phyloP scores from a whole-genome alignment of 64 coral and sea anemone species.

The Porites lutea region DNA sequence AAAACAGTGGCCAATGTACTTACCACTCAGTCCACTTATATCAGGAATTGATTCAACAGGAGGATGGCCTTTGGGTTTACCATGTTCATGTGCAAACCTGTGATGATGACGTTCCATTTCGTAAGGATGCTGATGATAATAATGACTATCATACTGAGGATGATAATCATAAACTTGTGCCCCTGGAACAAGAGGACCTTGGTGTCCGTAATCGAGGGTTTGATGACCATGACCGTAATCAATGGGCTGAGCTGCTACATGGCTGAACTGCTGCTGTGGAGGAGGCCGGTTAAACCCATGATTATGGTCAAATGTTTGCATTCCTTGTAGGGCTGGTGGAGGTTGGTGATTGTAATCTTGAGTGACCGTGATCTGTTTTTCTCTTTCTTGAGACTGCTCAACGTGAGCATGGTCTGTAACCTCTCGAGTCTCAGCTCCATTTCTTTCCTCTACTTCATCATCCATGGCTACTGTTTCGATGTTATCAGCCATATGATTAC shows the following conservation, averaged over 20 bases:
- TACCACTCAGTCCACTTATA: slow-evolving; percentile 43
- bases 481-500: slow-evolving; percentile 70
- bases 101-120: slow-evolving; percentile 59
- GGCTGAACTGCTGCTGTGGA: slow-evolving; percentile 48
- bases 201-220: slow-evolving; percentile 60
- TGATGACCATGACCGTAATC: slow-evolving; percentile 88
- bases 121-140: slow-evolving; percentile 69
- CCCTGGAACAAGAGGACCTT: slow-evolving; percentile 18
- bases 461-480: slow-evolving; percentile 95
- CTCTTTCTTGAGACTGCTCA: slow-evolving; percentile 36
- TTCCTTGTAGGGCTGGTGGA: slow-evolving; percentile 45
- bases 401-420: slow-evolving; percentile 14
- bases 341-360: slow-evolving; percentile 80
- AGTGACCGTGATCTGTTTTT: slow-evolving; percentile 41
- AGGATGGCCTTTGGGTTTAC: slow-evolving; percentile 43
- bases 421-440: slow-evolving; percentile 3
- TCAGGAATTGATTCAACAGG: slow-evolving; percentile 40
- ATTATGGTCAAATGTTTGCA: slow-evolving; percentile 95
- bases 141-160: slow-evolving; percentile 58
- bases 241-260: slow-evolving; percentile 74
- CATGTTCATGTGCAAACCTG: slow-evolving; percentile 28
- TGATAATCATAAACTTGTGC: slow-evolving; percentile 89
- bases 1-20: background rate
- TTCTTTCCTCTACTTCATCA: slow-evolving; percentile 62
- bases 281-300: slow-evolving; percentile 76